Evolutionary conservation across 2,113 vertebrate genomes (phyloP).

Genomic region (Aptenodytes patagonicus): DNA sequence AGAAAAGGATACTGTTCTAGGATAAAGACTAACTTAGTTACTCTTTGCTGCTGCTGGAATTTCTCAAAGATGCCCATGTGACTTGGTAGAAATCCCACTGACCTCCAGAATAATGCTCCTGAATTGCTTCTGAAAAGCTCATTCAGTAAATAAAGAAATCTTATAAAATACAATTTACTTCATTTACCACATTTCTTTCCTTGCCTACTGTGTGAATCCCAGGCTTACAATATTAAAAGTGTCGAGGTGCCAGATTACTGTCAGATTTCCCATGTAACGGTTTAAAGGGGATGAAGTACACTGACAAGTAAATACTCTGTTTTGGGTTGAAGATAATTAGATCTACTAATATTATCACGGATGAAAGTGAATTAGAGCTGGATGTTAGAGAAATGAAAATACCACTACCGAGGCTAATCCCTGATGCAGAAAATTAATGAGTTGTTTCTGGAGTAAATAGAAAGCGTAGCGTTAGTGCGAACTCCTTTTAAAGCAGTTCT

Average conservation of each 20-base stretch:
- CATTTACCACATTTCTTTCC: background rate
- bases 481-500: background rate
- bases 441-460: background rate
- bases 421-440: background rate
- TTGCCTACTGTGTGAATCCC: background rate
- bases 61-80: background rate
- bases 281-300: background rate
- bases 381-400: background rate
- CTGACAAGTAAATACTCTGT: background rate
- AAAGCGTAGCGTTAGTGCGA: background rate
- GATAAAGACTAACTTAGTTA: background rate
- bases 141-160: background rate
- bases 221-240: background rate
- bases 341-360: background rate
- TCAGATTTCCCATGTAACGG: background rate
- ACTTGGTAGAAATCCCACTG: background rate
- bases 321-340: background rate
- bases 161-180: background rate
- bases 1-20: background rate
- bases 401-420: background rate
- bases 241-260: background rate
- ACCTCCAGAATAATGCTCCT: background rate
- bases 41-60: background rate
- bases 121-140: background rate
- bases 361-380: background rate